Percentiles rank a stretch among this genome's conserved stretches.
Evolutionary conservation across 2,113 vertebrate species (phyloP).

Genomic region (Alligator sinensis): DNA sequence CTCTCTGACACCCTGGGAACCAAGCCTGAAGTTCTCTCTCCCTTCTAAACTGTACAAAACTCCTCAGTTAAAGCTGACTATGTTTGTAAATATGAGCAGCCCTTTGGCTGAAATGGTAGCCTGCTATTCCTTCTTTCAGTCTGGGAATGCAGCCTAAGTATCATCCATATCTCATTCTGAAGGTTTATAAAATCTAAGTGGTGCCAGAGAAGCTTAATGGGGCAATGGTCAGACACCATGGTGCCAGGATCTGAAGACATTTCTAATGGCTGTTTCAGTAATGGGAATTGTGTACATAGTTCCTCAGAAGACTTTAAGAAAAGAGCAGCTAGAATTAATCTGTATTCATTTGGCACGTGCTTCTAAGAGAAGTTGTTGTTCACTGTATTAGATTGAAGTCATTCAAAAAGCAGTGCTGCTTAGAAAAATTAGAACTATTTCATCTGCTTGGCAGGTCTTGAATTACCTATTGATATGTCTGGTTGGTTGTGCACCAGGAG

Average conservation of each 20-base stretch:
- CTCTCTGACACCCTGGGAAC: not conserved
- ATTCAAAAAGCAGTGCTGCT: not conserved
- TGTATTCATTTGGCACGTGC: not conserved
- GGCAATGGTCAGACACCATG: rapidly evolving
- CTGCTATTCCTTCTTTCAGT: not conserved
- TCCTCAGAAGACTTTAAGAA: not conserved
- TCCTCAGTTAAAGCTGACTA: not conserved
- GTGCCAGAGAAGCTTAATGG: not conserved
- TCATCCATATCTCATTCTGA: not conserved
- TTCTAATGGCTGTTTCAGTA: slow-evolving; percentile 3
- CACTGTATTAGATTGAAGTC: not conserved
- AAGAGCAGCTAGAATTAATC: not conserved
- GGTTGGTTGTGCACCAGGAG: not conserved
- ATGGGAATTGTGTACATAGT: not conserved
- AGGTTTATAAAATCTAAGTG: not conserved
- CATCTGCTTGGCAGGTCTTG: not conserved
- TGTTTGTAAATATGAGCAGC: not conserved
- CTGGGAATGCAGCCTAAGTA: not conserved
- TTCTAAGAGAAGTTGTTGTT: not conserved
- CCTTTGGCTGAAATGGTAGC: not conserved
- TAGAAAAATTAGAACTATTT: not conserved
- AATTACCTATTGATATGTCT: slow-evolving; percentile 13
- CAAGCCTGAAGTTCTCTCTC: not conserved
- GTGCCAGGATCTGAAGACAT: not conserved
- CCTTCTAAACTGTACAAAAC: not conserved